These are phyloP conservation scores for Pherbina coryleti DNA, from an alignment of 2,888 invertebrate species.

Conservation along the genomic window DNA sequence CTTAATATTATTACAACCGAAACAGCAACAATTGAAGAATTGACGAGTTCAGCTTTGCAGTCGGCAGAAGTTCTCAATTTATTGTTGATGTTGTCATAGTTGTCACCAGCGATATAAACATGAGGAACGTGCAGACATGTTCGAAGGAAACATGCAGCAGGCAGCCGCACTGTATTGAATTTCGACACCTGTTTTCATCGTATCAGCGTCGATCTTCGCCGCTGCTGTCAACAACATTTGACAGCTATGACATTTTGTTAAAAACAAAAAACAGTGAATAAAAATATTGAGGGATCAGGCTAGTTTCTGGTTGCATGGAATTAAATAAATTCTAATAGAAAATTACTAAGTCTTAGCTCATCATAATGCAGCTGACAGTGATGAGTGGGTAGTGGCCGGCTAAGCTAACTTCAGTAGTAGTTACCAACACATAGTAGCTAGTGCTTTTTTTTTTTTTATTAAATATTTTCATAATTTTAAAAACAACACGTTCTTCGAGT, in stretches of 20 bases:
- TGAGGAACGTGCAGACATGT: constrained; percentile 18
- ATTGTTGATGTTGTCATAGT: constrained; percentile 15
- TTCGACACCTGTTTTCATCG: constrained; percentile 31
- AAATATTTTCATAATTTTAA: background rate
- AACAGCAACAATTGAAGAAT: constrained; percentile 28
- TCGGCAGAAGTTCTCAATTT: background rate
- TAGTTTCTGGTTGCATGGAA: background rate
- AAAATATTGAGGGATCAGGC: background rate
- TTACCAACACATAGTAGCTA: background rate
- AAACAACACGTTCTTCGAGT: background rate
- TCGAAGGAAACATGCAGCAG: background rate
- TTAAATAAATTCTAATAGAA: background rate
- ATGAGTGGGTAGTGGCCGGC: too few relatives aligned
- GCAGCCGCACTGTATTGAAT: background rate
- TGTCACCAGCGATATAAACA: constrained; percentile 17
- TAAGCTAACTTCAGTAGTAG: too few relatives aligned
- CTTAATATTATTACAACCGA: constrained; percentile 17
- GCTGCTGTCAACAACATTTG: background rate
- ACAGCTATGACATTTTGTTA: constrained; percentile 19
- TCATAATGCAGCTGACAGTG: too few relatives aligned
- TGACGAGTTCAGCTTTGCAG: constrained; percentile 26
- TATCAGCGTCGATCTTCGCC: background rate
- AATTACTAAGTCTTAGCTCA: background rate
- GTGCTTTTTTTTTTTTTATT: too few relatives aligned
- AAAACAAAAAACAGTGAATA: background rate